Base-by-base conservation (phyloP, 2,113 vertebrate genomes). In the Delphinapterus leucas region DNA sequence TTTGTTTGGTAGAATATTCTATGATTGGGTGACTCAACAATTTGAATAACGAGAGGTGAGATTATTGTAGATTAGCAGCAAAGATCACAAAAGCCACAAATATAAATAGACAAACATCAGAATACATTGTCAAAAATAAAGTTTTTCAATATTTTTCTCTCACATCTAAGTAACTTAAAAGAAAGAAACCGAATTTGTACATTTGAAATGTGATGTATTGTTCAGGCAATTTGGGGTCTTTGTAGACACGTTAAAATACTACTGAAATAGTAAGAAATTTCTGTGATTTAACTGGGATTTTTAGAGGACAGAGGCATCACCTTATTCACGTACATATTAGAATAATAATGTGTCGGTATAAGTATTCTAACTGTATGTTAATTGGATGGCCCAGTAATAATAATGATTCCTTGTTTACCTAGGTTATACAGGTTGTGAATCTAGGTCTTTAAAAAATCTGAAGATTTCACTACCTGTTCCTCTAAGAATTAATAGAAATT, bases 401-500 rank as follows among this genome's bases (percentile, higher is more conserved):
- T 60, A 85, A 79, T 81, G 61, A 92, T 82, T 74, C 83, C 4
- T 90, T 93, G 7, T 82, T 97, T 90, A 70, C 67, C 23, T 97
- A 26, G 63, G 94, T 36, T 28, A 8, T 93, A 18, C 13, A 95
- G 17, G 68, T 47, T 92, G 53, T n/a, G 33, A 87, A 61, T 97
- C 26, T 21, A 23, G 17, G 33, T 97, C 67, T 79, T 89, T 70
- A 49, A 67, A 92, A 96, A 85, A 44, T 67, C 95, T 74, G 28
- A 76, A 93, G 7, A 2, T 21, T 58, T 0, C 73, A 14, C 4
- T 1, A 6, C 60, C 9, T 77, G 17, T 82, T 97, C 76, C 96
- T 81, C 38, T 20, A 80, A 85, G n/a, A 97, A 38, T 95, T 96
- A 85, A 90, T 38, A 93, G 83, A 58, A 65, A 53, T 80, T 97